phyloP scores from a whole-genome alignment of 2,797 vertebrate species.

The Leptoclinus maculatus region DNA sequence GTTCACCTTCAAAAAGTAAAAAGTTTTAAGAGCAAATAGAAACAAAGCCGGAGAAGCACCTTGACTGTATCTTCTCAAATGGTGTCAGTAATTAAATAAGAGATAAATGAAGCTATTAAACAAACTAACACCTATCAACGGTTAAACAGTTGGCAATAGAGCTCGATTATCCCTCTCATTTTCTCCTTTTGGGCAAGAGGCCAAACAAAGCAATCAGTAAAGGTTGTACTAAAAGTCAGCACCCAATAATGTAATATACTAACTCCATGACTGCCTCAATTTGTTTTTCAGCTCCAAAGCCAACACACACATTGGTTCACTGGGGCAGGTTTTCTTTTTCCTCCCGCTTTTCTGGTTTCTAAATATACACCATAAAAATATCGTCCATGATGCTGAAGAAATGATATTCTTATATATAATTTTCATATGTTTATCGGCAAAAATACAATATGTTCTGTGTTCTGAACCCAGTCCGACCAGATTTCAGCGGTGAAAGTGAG shows the following conservation, averaged over 20 bases:
- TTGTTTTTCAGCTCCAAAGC: constrained; percentile 11
- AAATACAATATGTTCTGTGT: constrained; percentile 7
- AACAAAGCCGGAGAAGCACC: constrained; percentile 16
- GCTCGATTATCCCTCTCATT: constrained; percentile 61
- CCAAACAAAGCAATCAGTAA: constrained; percentile 68
- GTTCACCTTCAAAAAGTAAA: not conserved
- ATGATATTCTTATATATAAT: not conserved
- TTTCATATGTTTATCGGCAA: not conserved
- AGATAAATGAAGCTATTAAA: constrained; percentile 64
- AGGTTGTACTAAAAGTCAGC: constrained; percentile 56
- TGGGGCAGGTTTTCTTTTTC: not conserved
- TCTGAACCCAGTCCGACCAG: constrained; percentile 22
- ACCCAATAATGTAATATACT: constrained; percentile 55
- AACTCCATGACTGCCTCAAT: constrained; percentile 18
- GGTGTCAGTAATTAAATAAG: constrained; percentile 61
- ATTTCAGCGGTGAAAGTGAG: constrained; percentile 8
- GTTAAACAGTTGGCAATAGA: constrained; percentile 66
- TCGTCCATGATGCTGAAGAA: not conserved
- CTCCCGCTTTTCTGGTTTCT: not conserved
- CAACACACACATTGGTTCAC: not conserved
- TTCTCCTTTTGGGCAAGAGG: constrained; percentile 58
- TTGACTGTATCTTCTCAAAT: constrained; percentile 40
- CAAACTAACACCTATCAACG: constrained; percentile 68
- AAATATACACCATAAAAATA: constrained; percentile 1
- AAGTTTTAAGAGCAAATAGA: constrained; percentile 12